Percentiles rank a stretch among this genome's conserved stretches.
Conservation (phyloP, 2,113 vertebrate genomes). For the Tautogolabrus adspersus region DNA sequence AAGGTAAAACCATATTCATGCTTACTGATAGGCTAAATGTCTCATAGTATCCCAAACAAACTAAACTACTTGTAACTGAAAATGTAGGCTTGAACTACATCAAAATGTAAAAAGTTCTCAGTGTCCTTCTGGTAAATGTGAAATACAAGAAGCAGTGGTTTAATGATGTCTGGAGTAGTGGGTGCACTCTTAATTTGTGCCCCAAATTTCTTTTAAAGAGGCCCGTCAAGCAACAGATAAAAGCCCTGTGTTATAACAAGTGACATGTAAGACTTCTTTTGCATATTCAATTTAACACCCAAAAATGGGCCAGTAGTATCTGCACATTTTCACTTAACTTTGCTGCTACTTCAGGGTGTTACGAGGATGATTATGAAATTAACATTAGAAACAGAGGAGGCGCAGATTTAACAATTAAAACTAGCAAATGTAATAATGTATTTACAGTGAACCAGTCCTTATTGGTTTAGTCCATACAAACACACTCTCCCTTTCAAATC, state of each 20-base stretch:
- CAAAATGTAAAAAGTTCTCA: neutral
- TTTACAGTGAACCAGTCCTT: too few relatives aligned
- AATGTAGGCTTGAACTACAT: neutral
- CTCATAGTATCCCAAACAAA: too few relatives aligned
- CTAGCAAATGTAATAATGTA: neutral
- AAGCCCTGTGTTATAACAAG: neutral
- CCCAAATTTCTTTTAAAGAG: neutral
- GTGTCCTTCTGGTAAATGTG: neutral
- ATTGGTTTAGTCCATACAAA: too few relatives aligned
- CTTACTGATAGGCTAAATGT: too few relatives aligned
- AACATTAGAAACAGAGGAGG: neutral
- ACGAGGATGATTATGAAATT: neutral
- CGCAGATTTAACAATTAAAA: neutral
- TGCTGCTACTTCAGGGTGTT: neutral
- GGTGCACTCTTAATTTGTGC: too few relatives aligned
- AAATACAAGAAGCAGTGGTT: neutral
- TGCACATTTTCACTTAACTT: neutral
- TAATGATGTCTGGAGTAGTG: neutral
- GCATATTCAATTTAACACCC: neutral
- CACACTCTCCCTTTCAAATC: neutral
- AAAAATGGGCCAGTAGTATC: neutral
- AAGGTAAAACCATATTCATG: too few relatives aligned
- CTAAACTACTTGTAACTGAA: neutral
- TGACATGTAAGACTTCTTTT: neutral
- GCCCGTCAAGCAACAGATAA: neutral